These are phyloP conservation scores for Chymomyza caudatula DNA, from an alignment of 2,888 invertebrate genomes.

Conservation along the genomic window DNA sequence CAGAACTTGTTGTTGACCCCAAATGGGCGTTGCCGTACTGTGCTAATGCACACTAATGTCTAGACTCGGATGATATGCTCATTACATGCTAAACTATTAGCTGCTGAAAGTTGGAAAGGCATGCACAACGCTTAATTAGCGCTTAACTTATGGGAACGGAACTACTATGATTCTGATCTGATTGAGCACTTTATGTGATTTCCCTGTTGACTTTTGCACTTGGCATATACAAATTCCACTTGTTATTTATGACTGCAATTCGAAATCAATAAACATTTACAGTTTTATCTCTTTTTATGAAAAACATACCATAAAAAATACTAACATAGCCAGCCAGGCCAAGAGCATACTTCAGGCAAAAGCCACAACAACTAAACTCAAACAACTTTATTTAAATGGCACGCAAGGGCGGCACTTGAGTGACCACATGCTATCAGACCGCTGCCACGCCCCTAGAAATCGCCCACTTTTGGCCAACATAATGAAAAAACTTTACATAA, in stretches of 20 bases:
- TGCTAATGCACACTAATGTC: background rate
- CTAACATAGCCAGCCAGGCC: background rate
- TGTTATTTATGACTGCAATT: background rate
- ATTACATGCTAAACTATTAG: background rate
- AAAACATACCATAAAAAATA: background rate
- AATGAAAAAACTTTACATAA: conserved; percentile 62
- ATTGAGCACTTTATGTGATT: background rate
- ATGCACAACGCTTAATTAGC: background rate
- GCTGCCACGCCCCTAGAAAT: conserved; percentile 4
- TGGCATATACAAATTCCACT: background rate
- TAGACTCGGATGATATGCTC: background rate
- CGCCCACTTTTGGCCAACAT: conserved; percentile 22
- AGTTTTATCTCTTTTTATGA: background rate
- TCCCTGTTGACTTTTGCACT: background rate
- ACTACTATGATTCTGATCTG: no score
- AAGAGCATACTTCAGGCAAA: background rate
- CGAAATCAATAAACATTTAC: background rate
- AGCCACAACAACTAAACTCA: conserved; percentile 35
- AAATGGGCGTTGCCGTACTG: background rate
- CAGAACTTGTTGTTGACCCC: background rate
- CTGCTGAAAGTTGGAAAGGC: background rate
- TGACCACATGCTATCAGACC: conserved; percentile 15
- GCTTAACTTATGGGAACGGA: no score
- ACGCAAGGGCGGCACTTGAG: conserved; percentile 56
- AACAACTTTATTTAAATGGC: conserved; percentile 72